Evolutionary conservation across 2,113 vertebrate species (phyloP).

Genomic region (Coptodon bakossiorum): DNA sequence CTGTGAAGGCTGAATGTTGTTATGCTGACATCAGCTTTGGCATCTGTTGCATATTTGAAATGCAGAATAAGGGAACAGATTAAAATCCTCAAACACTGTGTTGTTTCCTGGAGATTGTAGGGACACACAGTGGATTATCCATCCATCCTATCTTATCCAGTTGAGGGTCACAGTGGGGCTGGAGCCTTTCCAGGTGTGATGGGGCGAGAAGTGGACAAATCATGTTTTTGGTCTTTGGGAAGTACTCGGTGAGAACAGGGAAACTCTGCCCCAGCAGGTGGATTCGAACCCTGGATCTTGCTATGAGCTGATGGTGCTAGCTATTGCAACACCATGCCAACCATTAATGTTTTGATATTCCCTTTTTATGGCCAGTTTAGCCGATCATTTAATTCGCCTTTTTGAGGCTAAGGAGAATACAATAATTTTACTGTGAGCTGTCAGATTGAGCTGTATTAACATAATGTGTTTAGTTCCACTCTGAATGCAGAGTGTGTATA

Average conservation of each 20-base stretch:
- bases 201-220: not conserved
- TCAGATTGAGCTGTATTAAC: not conserved
- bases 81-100: not conserved
- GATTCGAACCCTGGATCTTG: not conserved
- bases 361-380: not conserved
- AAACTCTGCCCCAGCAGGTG: not conserved
- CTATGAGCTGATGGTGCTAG: not conserved
- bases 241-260: rapidly evolving
- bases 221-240: not conserved
- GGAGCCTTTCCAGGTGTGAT: not conserved
- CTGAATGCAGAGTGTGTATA: not conserved
- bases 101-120: not conserved
- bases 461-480: not conserved
- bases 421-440: not conserved
- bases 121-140: not conserved
- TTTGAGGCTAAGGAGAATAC: not conserved
- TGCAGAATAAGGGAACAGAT: not conserved
- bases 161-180: not conserved
- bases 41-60: constrained; percentile 30
- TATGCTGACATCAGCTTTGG: constrained; percentile 20
- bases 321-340: not conserved
- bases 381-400: not conserved
- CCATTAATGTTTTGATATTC: not conserved
- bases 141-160: not conserved
- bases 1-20: not conserved